phyloP scores from a whole-genome alignment of 2,113 vertebrate species.

The Otocyon megalotis region DNA sequence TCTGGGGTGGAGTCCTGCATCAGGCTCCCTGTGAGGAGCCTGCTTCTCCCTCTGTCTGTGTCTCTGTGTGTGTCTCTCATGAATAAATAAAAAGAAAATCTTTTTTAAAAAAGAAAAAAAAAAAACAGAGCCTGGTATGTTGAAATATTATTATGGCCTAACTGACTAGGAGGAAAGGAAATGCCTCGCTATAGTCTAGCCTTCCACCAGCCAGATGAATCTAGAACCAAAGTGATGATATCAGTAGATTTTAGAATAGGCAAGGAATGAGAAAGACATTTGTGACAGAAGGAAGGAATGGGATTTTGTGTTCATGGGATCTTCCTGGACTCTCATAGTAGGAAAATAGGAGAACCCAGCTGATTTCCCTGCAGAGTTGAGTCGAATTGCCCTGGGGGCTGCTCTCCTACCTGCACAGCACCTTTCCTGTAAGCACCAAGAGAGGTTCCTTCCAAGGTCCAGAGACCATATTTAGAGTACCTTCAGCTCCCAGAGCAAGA shows the following conservation, averaged over 20 bases:
- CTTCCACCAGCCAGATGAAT: not conserved
- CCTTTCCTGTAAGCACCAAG: not conserved
- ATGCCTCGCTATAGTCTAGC: not conserved
- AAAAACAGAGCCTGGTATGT: no score
- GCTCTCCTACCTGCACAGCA: not conserved
- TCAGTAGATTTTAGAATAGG: constrained; percentile 6
- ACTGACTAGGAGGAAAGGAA: not conserved
- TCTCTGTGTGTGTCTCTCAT: no score
- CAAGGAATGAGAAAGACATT: not conserved
- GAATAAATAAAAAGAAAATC: no score
- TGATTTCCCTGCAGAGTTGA: not conserved
- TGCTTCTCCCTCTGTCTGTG: no score
- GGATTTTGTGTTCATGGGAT: not conserved
- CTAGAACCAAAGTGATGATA: not conserved
- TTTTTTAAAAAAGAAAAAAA: no score
- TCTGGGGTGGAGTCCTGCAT: no score
- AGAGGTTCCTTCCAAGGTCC: constrained; percentile 1
- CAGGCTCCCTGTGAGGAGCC: no score
- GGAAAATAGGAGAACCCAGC: not conserved
- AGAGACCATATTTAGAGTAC: constrained; percentile 59
- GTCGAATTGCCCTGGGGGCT: not conserved
- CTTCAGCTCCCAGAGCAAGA: constrained; percentile 42
- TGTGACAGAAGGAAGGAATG: not conserved
- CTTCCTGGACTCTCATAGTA: not conserved
- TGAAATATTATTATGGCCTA: not conserved